Base-by-base conservation (phyloP, 2,888 invertebrate species). In the Strigamia maritima region DNA sequence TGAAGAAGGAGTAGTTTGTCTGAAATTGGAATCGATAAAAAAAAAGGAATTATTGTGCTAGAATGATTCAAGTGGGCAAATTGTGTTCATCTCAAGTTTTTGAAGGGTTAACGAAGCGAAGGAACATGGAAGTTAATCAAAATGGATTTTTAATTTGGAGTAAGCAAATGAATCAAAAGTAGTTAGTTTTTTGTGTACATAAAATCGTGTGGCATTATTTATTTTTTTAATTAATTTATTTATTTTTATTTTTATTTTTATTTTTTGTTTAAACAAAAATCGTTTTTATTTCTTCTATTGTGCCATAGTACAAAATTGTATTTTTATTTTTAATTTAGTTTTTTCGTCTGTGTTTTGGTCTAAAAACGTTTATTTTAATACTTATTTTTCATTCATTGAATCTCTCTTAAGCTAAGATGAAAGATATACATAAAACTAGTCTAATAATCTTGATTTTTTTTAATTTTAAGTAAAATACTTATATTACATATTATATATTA, bases 21-120 rank as follows among this genome's bases (percentile, higher is more conserved):
- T 70, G 70, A 70, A 70, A 70, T 70, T 70, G 70, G 70, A 70
- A 70, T 70, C 70, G 70, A 70, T 70, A 70, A 70, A 70, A 70
- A 70, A 70, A 70, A 70, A 70, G 70, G 70, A 70, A 70, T 70
- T 70, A 70, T 70, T 70, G 70, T 70, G 70, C 70, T 70, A 70
- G 70, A 70, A 70, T 70, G 70, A 70, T 70, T 70, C 70, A 70
- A 70, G 70, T 70, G 70, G 70, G 70, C 70, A 70, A 70, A 70
- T 70, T 70, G 70, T 70, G 70, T 70, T 70, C 70, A 70, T 28
- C 70, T 70, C 70, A 28, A 70, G 70, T 70, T 26, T 70, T 70
- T 70, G 70, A 70, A 70, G 70, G 70, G 70, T 70, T 70, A 70
- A 70, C 70, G 70, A 70, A 70, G 70, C 70, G 70, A 70, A 70